Percentiles rank a stretch among this genome's conserved stretches.
Conservation (phyloP, 2,888 invertebrate genomes). For the Shargacucullia verbasci region DNA sequence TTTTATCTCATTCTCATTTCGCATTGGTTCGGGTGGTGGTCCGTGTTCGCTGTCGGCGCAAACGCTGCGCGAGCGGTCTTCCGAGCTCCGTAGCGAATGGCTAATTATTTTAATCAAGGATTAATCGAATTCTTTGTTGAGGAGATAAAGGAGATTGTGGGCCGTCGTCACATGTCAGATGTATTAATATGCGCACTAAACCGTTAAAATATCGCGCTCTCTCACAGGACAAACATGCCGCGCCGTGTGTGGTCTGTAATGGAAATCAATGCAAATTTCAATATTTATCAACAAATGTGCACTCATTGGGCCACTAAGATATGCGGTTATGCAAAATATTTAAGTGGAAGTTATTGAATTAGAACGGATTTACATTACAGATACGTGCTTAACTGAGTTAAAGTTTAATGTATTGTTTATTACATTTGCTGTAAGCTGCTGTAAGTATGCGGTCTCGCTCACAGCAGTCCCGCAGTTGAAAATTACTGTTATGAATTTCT, state of each 20-base stretch:
- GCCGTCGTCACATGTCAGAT: conserved; percentile 70
- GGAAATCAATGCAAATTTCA: conserved; percentile 73
- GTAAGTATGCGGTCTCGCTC: too few species aligned
- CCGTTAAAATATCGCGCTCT: conserved; percentile 73
- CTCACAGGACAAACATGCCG: conserved; percentile 67
- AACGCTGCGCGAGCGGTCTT: not conserved
- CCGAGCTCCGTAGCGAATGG: conserved; percentile 69
- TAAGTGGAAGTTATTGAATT: conserved; percentile 63
- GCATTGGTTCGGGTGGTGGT: conserved; percentile 34
- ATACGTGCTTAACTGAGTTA: conserved; percentile 16
- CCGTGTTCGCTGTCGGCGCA: conserved; percentile 4
- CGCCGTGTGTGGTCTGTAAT: conserved; percentile 80
- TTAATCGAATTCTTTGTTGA: conserved; percentile 74
- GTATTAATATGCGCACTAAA: conserved; percentile 65
- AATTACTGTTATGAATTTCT: too few species aligned
- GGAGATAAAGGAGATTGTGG: conserved; percentile 66
- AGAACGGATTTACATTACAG: conserved; percentile 48
- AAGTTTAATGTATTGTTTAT: conserved; percentile 9
- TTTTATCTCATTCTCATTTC: conserved; percentile 40
- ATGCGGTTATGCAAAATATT: conserved; percentile 72
- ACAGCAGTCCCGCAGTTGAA: too few species aligned
- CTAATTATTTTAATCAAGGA: conserved; percentile 80
- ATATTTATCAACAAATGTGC: conserved; percentile 81
- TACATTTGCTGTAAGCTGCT: not conserved
- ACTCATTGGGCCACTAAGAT: conserved; percentile 68